Evolutionary conservation across 2,797 vertebrate species (phyloP).

Genomic region (Erethizon dorsatum): DNA sequence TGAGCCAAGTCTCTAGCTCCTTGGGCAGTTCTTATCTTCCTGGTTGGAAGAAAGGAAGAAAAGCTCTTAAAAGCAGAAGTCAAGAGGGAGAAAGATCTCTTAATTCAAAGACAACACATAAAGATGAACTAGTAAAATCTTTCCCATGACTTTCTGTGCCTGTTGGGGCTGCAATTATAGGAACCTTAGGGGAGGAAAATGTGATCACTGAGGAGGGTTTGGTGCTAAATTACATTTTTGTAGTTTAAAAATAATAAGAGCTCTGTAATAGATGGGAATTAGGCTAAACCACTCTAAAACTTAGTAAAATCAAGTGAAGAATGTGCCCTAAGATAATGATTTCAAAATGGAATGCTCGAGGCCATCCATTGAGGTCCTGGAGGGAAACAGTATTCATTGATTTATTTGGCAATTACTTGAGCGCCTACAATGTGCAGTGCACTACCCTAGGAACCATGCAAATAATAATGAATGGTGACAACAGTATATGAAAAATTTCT

Average conservation of each 20-base stretch:
- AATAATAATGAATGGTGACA: neutral
- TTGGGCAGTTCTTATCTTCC: constrained; percentile 20
- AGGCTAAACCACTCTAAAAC: neutral
- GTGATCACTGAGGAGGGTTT: neutral
- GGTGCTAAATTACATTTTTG: constrained; percentile 53
- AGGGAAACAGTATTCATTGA: neutral
- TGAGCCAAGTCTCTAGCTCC: neutral
- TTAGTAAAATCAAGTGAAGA: constrained; percentile 44
- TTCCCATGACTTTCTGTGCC: neutral
- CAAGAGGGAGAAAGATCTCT: constrained; percentile 20
- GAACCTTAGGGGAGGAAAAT: neutral
- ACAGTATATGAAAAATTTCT: neutral
- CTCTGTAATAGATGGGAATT: neutral
- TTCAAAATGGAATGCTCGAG: neutral
- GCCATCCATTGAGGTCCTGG: neutral
- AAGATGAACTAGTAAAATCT: constrained; percentile 23
- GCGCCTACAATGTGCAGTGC: neutral
- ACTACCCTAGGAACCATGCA: neutral
- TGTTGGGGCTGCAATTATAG: neutral
- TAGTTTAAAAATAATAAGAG: constrained; percentile 65
- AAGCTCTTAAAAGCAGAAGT: constrained; percentile 52
- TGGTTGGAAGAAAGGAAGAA: constrained; percentile 7
- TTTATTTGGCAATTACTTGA: neutral
- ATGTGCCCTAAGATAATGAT: neutral
- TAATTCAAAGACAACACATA: constrained; percentile 9